Percentiles rank a stretch among this genome's conserved stretches.
Evolutionary conservation across 1,140 invertebrate genomes (phyloP).

Genomic region (Drosophila pseudoananassae): DNA sequence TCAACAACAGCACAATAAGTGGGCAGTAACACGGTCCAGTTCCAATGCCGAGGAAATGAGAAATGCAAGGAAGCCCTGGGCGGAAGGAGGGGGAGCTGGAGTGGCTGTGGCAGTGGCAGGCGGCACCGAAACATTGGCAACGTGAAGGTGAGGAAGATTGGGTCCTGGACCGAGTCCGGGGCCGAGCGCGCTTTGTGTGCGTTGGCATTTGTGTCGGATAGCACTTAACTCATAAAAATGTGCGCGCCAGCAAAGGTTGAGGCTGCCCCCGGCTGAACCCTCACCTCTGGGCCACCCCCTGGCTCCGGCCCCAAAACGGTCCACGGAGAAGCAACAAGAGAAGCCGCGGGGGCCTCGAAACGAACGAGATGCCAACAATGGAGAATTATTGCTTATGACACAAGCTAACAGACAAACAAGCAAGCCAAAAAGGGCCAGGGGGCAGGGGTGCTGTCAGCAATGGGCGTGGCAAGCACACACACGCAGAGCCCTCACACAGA

Average conservation of each 20-base stretch:
- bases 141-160: slow-evolving; percentile 47
- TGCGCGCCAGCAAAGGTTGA: slow-evolving; percentile 52
- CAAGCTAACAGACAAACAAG: slow-evolving; percentile 43
- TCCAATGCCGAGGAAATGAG: slow-evolving; percentile 12
- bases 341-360: slow-evolving; percentile 19
- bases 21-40: slow-evolving; percentile 69
- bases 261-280: slow-evolving; percentile 3
- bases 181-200: slow-evolving; percentile 17
- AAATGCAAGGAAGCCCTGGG: slow-evolving; percentile 10
- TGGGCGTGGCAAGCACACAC: slow-evolving; percentile 26
- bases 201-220: slow-evolving; percentile 61
- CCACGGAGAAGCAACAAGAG: slow-evolving; percentile 63
- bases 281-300: neutral
- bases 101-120: neutral
- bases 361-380: slow-evolving; percentile 61
- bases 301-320: neutral
- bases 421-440: neutral
- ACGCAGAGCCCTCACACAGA: neutral
- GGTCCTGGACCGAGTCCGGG: neutral
- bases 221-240: slow-evolving; percentile 81
- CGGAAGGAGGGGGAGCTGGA: neutral
- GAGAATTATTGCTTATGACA: slow-evolving; percentile 78
- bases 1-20: slow-evolving; percentile 82
- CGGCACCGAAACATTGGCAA: neutral
- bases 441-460: slow-evolving; percentile 19